Percentiles rank a stretch among this genome's conserved stretches.
phyloP scores from a whole-genome alignment of 2,113 vertebrate genomes.

The Callionymus lyra region DNA sequence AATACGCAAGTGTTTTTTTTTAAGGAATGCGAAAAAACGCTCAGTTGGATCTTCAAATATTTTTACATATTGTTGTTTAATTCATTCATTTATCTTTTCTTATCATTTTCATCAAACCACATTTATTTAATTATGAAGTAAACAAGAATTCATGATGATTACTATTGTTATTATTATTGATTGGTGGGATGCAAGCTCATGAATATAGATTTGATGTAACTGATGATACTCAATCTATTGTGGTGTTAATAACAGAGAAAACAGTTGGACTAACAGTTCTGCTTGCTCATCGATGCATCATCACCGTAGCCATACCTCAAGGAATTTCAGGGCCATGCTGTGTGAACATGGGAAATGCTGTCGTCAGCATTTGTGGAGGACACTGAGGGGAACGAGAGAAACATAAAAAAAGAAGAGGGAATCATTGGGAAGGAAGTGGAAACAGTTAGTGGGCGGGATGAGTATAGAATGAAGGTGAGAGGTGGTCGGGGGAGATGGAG shows the following conservation, averaged over 20 bases:
- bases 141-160: no score
- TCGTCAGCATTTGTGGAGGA: conserved; percentile 35
- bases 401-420: conserved; percentile 1
- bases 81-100: no score
- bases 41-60: conserved; percentile 1
- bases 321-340: conserved; percentile 27
- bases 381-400: conserved; percentile 1
- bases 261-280: conserved; percentile 32
- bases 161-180: no score
- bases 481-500: conserved; percentile 11
- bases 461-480: conserved; percentile 5
- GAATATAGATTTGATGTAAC: no score
- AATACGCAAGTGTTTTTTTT: conserved; percentile 8
- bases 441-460: conserved; percentile 5
- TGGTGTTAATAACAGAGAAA: conserved; percentile 1
- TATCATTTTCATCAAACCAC: no score
- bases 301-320: conserved; percentile 19
- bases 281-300: conserved; percentile 47
- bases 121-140: no score
- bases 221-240: neutral
- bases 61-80: conserved; percentile 5
- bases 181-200: no score
- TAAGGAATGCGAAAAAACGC: neutral
- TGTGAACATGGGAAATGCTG: conserved; percentile 38
- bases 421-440: neutral